A percentile compares a stretch with the other conserved stretches of the same genome.
These are phyloP conservation scores for Patella caerulea DNA, from an alignment of 2,888 invertebrate genomes.

Conservation along the genomic window DNA sequence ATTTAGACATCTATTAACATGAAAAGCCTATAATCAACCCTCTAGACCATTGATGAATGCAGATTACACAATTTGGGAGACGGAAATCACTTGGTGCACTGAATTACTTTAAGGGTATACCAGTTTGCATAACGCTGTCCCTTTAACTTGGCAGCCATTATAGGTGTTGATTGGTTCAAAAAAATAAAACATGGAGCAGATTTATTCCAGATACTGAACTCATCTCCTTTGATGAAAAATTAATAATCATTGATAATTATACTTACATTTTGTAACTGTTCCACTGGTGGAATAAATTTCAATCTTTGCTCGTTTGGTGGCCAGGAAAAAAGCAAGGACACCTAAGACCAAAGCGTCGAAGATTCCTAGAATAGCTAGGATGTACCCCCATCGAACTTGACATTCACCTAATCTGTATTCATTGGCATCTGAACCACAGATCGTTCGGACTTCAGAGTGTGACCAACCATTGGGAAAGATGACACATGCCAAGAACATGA, in stretches of 20 bases:
- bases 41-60: no score
- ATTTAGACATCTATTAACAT: no score
- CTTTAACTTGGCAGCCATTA: no score
- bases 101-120: no score
- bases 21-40: no score
- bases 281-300: conserved; percentile 54
- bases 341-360: conserved; percentile 87
- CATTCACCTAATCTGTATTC: conserved; percentile 86
- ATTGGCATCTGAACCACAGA: conserved; percentile 80
- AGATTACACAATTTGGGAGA: no score
- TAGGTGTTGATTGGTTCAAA: no score
- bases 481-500: conserved; percentile 89
- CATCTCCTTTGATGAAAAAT: no score
- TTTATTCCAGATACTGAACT: no score
- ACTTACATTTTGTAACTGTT: conserved; percentile 66
- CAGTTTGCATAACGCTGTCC: no score
- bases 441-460: conserved; percentile 83
- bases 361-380: conserved; percentile 91
- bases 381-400: conserved; percentile 85
- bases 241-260: neutral
- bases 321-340: conserved; percentile 92
- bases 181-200: no score
- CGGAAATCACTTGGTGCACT: no score
- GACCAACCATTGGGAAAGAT: conserved; percentile 95
- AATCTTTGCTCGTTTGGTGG: conserved; percentile 80